These are phyloP conservation scores for Synergus itoensis DNA, from an alignment of 2,888 invertebrate species.

Conservation along the genomic window DNA sequence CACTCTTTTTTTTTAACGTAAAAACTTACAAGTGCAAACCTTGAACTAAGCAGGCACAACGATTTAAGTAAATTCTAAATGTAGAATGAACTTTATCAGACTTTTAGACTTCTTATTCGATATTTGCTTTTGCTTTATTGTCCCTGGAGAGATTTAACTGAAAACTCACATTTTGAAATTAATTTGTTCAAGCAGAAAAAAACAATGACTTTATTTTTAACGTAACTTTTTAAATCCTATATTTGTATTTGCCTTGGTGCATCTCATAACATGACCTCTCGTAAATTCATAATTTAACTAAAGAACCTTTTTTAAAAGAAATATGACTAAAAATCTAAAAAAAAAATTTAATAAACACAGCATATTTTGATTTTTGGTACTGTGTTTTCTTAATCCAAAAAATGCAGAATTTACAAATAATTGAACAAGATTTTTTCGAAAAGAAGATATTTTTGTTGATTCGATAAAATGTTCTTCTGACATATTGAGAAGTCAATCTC, in stretches of 20 bases:
- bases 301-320: too few species aligned
- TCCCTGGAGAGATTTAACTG: background rate
- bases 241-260: background rate
- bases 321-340: background rate
- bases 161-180: background rate
- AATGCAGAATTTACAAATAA: background rate
- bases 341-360: background rate
- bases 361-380: slow-evolving; percentile 6
- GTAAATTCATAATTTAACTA: too few species aligned
- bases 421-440: background rate
- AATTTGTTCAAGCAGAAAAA: background rate
- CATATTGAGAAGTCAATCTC: background rate
- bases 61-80: slow-evolving; percentile 40
- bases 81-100: slow-evolving; percentile 35
- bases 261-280: background rate
- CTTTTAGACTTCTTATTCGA: slow-evolving; percentile 17
- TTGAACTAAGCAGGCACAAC: slow-evolving; percentile 40
- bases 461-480: background rate
- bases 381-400: background rate
- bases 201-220: background rate
- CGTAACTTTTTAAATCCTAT: background rate
- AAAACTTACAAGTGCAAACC: slow-evolving; percentile 41
- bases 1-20: slow-evolving; percentile 31
- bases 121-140: slow-evolving; percentile 16
- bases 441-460: background rate